phyloP scores from a whole-genome alignment of 2,797 vertebrate genomes.

The Siniperca obscura region DNA sequence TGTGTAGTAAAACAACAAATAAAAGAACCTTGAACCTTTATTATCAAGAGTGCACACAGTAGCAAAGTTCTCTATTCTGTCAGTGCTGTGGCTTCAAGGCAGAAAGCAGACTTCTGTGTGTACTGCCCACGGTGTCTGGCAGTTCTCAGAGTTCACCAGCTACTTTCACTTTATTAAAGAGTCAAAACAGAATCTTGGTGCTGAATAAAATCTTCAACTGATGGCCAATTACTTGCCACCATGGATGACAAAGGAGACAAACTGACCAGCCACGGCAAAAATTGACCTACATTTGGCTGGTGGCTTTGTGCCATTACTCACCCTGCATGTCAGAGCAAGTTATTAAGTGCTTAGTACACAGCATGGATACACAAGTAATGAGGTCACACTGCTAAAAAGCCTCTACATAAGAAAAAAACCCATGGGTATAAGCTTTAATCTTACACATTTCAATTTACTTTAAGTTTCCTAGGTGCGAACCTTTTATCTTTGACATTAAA shows the following conservation, averaged over 20 bases:
- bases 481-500: not conserved
- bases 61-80: not conserved
- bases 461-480: not conserved
- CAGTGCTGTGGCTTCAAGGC: not conserved
- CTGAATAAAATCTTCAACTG: conserved; percentile 19
- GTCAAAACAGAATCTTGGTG: conserved; percentile 26
- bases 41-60: not conserved
- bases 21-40: no score
- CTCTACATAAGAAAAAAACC: not conserved
- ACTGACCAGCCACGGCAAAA: conserved; percentile 36
- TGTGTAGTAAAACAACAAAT: no score
- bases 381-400: not conserved
- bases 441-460: conserved; percentile 11
- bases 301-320: conserved; percentile 41
- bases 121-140: not conserved
- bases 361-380: conserved; percentile 3
- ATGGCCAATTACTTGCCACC: conserved; percentile 10
- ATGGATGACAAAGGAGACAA: conserved; percentile 16
- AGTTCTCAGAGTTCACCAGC: not conserved
- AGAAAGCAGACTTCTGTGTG: not conserved
- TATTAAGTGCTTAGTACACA: conserved; percentile 33
- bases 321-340: conserved; percentile 29
- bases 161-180: conserved; percentile 27
- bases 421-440: not conserved
- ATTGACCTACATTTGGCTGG: conserved; percentile 37